Percentiles rank a stretch among this genome's conserved stretches.
Evolutionary conservation across 2,888 invertebrate species (phyloP).

Genomic region (Adineta ricciae): DNA sequence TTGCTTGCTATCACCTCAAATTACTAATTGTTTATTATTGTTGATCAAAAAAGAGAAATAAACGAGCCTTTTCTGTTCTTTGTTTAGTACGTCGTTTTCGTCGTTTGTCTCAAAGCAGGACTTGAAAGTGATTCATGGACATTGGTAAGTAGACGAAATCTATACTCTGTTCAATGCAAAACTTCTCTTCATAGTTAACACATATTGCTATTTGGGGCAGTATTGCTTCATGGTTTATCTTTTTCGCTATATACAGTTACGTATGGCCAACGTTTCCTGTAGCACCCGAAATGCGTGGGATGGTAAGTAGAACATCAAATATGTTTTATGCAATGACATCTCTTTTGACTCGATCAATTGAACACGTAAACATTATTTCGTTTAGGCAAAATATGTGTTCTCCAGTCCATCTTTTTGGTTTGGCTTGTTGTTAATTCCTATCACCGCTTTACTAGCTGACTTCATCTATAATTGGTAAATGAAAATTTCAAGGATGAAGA

Average conservation of each 20-base stretch:
- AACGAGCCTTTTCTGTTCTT: constrained; percentile 36
- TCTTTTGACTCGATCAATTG: not conserved
- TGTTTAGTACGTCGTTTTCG: constrained; percentile 84
- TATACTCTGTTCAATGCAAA: constrained; percentile 51
- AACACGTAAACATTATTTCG: not conserved
- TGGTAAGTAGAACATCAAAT: constrained; percentile 61
- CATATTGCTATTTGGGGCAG: constrained; percentile 94
- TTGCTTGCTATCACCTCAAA: not conserved
- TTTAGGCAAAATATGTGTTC: constrained; percentile 63
- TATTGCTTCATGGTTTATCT: constrained; percentile 80
- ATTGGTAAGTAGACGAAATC: constrained; percentile 51
- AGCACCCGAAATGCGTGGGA: constrained; percentile 85
- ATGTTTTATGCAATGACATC: not conserved
- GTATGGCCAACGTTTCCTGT: constrained; percentile 56
- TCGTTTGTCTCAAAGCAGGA: constrained; percentile 97
- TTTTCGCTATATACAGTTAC: constrained; percentile 68
- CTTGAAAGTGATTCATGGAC: constrained; percentile 90
- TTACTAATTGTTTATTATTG: not conserved
- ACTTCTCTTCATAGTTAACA: constrained; percentile 89
- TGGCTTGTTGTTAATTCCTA: constrained; percentile 77
- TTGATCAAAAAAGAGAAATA: not conserved
- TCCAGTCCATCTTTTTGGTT: constrained; percentile 85
- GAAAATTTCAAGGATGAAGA: not conserved
- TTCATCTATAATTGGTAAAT: constrained; percentile 65
- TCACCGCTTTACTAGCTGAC: constrained; percentile 75